phyloP scores from a whole-genome alignment of 2,797 vertebrate species.

The Danio kyathit region DNA sequence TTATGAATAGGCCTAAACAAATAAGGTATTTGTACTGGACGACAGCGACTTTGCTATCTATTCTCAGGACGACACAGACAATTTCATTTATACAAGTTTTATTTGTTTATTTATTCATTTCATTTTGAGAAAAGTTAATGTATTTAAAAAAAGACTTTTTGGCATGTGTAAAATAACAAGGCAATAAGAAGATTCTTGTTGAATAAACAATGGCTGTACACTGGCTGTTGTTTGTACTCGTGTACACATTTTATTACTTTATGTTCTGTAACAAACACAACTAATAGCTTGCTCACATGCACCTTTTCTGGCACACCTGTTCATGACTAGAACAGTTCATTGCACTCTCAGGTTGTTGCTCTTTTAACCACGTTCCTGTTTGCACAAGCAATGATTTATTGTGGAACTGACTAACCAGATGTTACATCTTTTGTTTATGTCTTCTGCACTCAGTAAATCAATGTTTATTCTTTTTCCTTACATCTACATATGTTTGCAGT shows the following conservation, averaged over 20 bases:
- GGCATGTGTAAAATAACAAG: slow-evolving; percentile 30
- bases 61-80: neutral
- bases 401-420: neutral
- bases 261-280: neutral
- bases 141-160: slow-evolving; percentile 11
- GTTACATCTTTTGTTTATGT: neutral
- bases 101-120: too few relatives aligned
- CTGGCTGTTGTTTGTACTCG: neutral
- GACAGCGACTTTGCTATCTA: neutral
- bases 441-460: neutral
- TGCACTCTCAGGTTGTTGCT: neutral
- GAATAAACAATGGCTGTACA: neutral
- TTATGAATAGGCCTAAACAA: neutral
- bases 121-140: slow-evolving; percentile 9
- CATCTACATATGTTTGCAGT: slow-evolving; percentile 37
- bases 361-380: neutral
- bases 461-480: neutral
- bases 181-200: slow-evolving; percentile 7
- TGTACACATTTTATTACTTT: slow-evolving; percentile 1
- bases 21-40: neutral
- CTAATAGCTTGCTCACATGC: slow-evolving; percentile 15
- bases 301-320: slow-evolving; percentile 10
- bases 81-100: too few relatives aligned
- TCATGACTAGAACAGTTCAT: neutral
- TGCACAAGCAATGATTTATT: neutral